phyloP scores from a whole-genome alignment of 2,113 vertebrate genomes.

The Pelecanus crispus region DNA sequence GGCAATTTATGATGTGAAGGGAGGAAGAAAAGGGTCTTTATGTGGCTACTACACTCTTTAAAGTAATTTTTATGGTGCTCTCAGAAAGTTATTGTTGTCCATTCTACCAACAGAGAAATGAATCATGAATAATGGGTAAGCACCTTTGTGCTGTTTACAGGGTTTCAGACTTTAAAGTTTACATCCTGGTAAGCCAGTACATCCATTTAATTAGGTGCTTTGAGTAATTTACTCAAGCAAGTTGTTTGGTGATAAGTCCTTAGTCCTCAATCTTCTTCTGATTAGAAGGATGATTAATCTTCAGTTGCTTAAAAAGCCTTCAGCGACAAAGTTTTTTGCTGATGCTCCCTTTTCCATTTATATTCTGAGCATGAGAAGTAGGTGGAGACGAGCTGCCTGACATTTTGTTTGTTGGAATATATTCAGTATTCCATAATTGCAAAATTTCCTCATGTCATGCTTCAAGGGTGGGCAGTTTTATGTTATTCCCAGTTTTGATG shows the following conservation, averaged over 20 bases:
- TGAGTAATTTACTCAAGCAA: constrained; percentile 61
- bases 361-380: constrained; percentile 24
- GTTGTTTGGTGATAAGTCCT: constrained; percentile 48
- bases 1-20: constrained; percentile 35
- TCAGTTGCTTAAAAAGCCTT: constrained; percentile 32
- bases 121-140: constrained; percentile 16
- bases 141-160: constrained; percentile 47
- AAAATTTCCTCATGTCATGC: constrained; percentile 40
- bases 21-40: constrained; percentile 18
- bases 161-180: constrained; percentile 47
- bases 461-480: constrained; percentile 33
- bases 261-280: constrained; percentile 57
- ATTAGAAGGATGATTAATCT: constrained; percentile 59
- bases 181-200: constrained; percentile 32
- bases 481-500: constrained; percentile 31
- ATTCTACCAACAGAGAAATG: constrained; percentile 23
- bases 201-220: constrained; percentile 61
- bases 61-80: constrained; percentile 54
- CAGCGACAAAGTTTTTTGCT: background rate
- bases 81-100: constrained; percentile 40
- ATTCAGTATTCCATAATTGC: constrained; percentile 36
- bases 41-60: constrained; percentile 30
- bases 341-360: background rate
- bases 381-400: constrained; percentile 7
- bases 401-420: constrained; percentile 35